phyloP scores from a whole-genome alignment of 2,113 vertebrate species.

The Cynopterus brachyotis region DNA sequence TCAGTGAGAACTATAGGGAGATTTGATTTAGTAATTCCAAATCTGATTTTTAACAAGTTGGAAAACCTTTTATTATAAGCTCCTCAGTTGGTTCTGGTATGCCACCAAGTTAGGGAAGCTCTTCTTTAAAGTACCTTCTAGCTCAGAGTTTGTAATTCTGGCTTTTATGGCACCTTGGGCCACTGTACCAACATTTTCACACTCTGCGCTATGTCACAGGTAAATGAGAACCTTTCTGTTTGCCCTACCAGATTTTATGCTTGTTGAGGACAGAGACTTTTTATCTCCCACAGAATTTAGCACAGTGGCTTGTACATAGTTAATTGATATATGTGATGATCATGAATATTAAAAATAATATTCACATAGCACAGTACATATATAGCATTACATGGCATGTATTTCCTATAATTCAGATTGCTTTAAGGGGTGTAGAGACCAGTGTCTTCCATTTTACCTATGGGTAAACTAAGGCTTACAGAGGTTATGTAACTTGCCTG shows the following conservation, averaged over 20 bases:
- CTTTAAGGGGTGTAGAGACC: background rate
- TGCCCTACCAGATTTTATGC: background rate
- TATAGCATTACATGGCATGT: background rate
- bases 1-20: background rate
- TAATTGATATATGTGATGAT: background rate
- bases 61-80: background rate
- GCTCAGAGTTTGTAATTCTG: background rate
- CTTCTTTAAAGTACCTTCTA: background rate
- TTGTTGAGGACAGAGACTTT: background rate
- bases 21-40: background rate
- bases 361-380: background rate
- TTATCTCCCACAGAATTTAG: background rate
- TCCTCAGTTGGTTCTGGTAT: background rate
- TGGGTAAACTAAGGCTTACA: background rate
- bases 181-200: background rate
- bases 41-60: background rate
- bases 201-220: too few relatives aligned
- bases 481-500: background rate
- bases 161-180: background rate
- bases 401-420: background rate
- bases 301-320: background rate
- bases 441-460: background rate
- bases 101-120: background rate
- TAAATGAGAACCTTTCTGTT: background rate
- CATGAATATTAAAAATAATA: background rate